Evolutionary conservation across 2,113 vertebrate species (phyloP).

Genomic region (Philantomba maxwellii): DNA sequence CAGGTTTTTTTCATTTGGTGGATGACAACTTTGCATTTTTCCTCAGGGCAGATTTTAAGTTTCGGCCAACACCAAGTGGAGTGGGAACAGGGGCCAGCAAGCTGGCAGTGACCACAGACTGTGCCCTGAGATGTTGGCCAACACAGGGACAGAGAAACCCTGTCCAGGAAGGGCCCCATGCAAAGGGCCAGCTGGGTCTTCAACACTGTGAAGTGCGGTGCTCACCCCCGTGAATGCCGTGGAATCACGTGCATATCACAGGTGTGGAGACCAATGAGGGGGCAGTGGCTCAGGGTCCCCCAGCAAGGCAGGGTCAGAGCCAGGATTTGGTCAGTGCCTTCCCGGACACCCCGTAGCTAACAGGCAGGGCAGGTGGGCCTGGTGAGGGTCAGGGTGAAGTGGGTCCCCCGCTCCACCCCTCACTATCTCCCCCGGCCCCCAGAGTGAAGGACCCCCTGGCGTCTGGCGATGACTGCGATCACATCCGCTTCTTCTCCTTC

Average conservation of each 20-base stretch:
- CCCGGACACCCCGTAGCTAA: fast-evolving
- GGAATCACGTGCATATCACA: fast-evolving
- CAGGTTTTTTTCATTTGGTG: fast-evolving
- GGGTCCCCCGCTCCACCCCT: background rate
- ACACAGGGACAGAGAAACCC: background rate
- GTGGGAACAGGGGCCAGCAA: background rate
- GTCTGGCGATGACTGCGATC: slow-evolving; percentile 86
- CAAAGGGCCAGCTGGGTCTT: fast-evolving
- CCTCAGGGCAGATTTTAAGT: background rate
- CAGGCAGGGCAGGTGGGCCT: fast-evolving
- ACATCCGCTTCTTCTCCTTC: slow-evolving; percentile 99
- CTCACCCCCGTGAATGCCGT: fast-evolving
- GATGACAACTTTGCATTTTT: fast-evolving
- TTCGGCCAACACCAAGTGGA: background rate
- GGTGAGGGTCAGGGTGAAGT: fast-evolving
- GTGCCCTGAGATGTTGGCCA: background rate
- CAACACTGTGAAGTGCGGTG: fast-evolving
- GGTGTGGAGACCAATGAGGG: background rate
- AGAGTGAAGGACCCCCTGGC: slow-evolving; percentile 90
- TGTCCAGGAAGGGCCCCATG: background rate
- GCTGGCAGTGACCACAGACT: background rate
- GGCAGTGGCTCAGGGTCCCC: background rate
- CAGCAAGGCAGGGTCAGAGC: background rate
- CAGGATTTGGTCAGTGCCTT: background rate
- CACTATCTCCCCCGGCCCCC: slow-evolving; percentile 36